Base-by-base conservation (phyloP, 1,140 invertebrate genomes). In the Dinoponera quadriceps region DNA sequence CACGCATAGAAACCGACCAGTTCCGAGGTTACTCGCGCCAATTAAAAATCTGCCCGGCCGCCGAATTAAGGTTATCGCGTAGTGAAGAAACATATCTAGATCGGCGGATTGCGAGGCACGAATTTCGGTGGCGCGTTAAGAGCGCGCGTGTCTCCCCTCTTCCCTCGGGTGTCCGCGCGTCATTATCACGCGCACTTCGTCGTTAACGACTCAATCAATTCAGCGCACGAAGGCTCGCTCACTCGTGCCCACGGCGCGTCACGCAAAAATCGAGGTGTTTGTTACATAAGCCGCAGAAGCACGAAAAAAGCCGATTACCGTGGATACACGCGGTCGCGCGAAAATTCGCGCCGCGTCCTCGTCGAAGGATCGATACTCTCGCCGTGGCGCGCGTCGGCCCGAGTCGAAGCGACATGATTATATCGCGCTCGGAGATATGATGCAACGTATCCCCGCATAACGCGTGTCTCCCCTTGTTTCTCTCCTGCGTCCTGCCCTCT, bases 361-460 rank as follows among this genome's bases (percentile, higher is more conserved):
- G 72, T 71, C 62, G 69, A 84, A 87, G 75, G 66, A 87, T 86
- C 29, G 73, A 69, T 83, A 81, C 57, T 59, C 57, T 59, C 57
- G 63, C 48, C 55, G 63, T 49, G 83, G 54, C 48, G 71, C 55
- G 25, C 62, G 55, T 59, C n/a, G 48, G 44, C 65, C 54, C 33
- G 62, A 62, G 57, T n/a, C 16, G 55, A 16, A 48, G 51, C 83
- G 33, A 83, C 78, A 59, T 88, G 82, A 88, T 88, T 87, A 87
- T 83, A 87, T 83, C 73, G 54, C 38, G 38, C 3, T 9, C 38
- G 1, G 55, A 16, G 69, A 66, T 49, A 48, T 85, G 83, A 75
- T 80, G 86, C 87, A 88, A 88, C 85, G 74, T 84, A 71, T 88
- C 11, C 38, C 4, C 82, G 74, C 44, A 60, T 65, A n/a, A 59